These are phyloP conservation scores for Ostrea edulis DNA, from an alignment of 1,140 invertebrate genomes.

Conservation along the genomic window DNA sequence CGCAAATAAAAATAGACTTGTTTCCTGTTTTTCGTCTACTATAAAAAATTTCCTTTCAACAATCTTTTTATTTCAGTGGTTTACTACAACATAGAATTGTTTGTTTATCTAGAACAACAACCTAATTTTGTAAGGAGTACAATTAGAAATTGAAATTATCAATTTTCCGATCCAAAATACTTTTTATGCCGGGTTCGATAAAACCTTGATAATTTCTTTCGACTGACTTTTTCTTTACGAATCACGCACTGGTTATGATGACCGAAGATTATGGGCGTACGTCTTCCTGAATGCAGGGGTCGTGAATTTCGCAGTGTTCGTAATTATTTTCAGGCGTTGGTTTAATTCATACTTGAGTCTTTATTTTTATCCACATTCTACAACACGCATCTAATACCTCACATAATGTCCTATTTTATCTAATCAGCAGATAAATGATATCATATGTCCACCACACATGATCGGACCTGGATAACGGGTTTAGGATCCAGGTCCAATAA, in stretches of 20 bases:
- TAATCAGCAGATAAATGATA: no score
- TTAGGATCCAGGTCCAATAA: no score
- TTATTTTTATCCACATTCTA: no score
- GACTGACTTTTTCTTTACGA: not conserved
- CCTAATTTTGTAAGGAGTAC: not conserved
- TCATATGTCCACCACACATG: no score
- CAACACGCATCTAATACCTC: no score
- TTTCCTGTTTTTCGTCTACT: slow-evolving; percentile 6
- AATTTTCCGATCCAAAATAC: slow-evolving; percentile 13
- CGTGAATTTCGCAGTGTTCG: no score
- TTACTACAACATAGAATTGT: slow-evolving; percentile 13
- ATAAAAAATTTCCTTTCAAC: not conserved
- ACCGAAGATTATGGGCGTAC: not conserved
- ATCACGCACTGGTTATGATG: not conserved
- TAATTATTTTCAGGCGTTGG: no score
- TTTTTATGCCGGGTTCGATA: not conserved
- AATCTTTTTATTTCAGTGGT: not conserved
- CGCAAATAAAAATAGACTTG: not conserved
- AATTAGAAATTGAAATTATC: not conserved
- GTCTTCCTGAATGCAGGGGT: not conserved
- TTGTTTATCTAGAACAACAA: not conserved
- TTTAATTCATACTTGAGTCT: no score
- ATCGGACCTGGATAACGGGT: no score
- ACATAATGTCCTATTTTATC: no score
- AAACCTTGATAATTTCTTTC: not conserved